phyloP scores from a whole-genome alignment of 1,140 invertebrate species.

The Myzus persicae region DNA sequence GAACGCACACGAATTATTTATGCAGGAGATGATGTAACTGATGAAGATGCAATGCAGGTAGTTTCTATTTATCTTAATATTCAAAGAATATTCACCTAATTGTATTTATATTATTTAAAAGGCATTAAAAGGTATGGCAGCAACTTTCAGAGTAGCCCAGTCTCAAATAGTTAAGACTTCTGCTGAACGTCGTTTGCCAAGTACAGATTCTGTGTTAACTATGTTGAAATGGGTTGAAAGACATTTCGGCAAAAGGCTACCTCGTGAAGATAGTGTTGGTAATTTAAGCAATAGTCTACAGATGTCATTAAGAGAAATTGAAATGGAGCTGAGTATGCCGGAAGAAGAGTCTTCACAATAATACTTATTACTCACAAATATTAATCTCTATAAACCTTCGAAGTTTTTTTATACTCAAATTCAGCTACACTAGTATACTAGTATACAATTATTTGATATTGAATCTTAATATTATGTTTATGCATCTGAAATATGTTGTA shows the following conservation, averaged over 20 bases:
- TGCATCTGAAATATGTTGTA: too few relatives aligned
- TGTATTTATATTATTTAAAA: slow-evolving; percentile 62
- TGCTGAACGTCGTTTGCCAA: slow-evolving; percentile 83
- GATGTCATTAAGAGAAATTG: slow-evolving; percentile 38
- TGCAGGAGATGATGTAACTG: slow-evolving; percentile 87
- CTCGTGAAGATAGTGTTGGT: slow-evolving; percentile 64
- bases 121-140: slow-evolving; percentile 88
- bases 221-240: slow-evolving; percentile 90
- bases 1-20: slow-evolving; percentile 90
- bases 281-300: slow-evolving; percentile 44
- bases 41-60: slow-evolving; percentile 91
- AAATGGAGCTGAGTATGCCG: slow-evolving; percentile 59
- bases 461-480: too few relatives aligned
- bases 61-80: slow-evolving; percentile 61
- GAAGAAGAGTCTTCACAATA: background rate
- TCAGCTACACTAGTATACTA: too few relatives aligned
- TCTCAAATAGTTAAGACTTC: slow-evolving; percentile 84
- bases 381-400: background rate
- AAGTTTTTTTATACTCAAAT: background rate
- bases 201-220: slow-evolving; percentile 85
- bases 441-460: too few relatives aligned
- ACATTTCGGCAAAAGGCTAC: slow-evolving; percentile 78
- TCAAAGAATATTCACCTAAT: background rate
- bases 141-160: slow-evolving; percentile 85
- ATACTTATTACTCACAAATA: background rate